Evolutionary conservation across 2,888 invertebrate genomes (phyloP), one percentile per base, ranked within the genome.

Genomic region (Drosophila mayaguana): DNA sequence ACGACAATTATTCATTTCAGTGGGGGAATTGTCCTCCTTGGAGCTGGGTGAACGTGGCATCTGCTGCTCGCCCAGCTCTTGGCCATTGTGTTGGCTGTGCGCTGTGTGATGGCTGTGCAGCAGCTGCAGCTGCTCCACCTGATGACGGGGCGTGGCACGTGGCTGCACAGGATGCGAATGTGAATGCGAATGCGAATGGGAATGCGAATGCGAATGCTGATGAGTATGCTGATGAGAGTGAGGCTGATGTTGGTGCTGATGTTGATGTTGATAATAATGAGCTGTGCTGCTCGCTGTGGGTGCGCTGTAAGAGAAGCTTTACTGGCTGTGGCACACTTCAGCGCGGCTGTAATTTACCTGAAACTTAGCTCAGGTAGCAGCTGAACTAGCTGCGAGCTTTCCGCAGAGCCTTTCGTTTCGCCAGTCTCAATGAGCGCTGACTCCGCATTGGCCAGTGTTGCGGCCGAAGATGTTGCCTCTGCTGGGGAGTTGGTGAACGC

Each of bases 11-110:
- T 96, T 96, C 92, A 97, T 94, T 94, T 97, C 97, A 57, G 97
- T 96, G 53, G 97, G 97, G 12, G 97, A 97, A 93, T 96, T 96
- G 91, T 97, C 96, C 93, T 97, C 97, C 92, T 97, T 97, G 81
- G 97, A 97, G 91, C 96, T 96, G 92, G 93, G 93, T 22, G 92
- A 92, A 53, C 89, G 85, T 68, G 89, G 91, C 81, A 90, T 80
- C 64, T 83, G 83, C 32, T 73, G 74, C 22, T 53, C 51, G 32
- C 22, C 51, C 51, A 36, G 51, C 51, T 80, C 78, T 25, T 73
- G 69, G 57, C 42, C 77, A 77, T 67, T 54, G 54, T 75, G 43
- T 43, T 66, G 75, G 54, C 46, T 54, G 25, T 73, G 72, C 36
- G 72, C 66, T 50, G 50, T 50, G 75, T 81, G 86, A 66, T 86